phyloP scores from a whole-genome alignment of 2,113 vertebrate genomes.

The Psittacus erithacus region DNA sequence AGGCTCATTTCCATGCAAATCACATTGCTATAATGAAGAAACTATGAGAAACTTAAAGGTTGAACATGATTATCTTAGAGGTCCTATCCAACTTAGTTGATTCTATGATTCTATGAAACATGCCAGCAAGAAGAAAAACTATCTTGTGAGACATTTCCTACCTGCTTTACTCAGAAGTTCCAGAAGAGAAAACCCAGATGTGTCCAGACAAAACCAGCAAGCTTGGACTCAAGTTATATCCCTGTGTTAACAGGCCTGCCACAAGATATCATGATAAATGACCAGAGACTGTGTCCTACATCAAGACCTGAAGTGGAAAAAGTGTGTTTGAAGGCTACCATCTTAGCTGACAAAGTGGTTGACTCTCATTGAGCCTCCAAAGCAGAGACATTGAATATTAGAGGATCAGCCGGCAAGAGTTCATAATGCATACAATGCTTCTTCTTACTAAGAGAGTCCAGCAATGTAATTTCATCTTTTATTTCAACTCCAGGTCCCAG shows the following conservation, averaged over 20 bases:
- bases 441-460: background rate
- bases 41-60: background rate
- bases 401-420: background rate
- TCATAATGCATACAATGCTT: background rate
- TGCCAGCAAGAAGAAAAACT: accelerated
- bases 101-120: background rate
- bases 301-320: background rate
- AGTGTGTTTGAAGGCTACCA: background rate
- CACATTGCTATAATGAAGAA: background rate
- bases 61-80: background rate
- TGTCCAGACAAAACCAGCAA: background rate
- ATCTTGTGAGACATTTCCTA: background rate
- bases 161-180: background rate
- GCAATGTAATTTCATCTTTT: background rate
- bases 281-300: background rate
- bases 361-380: background rate
- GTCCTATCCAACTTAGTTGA: background rate
- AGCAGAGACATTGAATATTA: background rate
- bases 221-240: background rate
- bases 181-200: background rate
- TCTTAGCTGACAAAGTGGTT: background rate
- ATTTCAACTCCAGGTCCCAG: background rate
- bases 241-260: background rate
- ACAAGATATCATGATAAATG: background rate
- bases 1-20: background rate